phyloP scores from a whole-genome alignment of 2,888 invertebrate genomes.

The Eupithecia vulgata region DNA sequence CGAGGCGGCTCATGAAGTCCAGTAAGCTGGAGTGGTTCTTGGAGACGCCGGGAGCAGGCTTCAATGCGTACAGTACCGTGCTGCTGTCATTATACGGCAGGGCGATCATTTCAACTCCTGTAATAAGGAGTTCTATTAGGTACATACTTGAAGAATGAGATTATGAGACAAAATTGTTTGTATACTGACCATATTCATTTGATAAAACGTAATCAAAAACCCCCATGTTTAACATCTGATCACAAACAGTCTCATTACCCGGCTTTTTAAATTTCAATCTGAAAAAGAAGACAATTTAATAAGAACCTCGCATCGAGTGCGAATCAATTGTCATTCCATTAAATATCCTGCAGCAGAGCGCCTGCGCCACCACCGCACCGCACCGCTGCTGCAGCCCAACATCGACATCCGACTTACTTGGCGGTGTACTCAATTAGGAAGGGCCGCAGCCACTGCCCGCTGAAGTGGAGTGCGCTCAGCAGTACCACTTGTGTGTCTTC shows the following conservation, averaged over 20 bases:
- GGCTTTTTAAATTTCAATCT: conserved; percentile 83
- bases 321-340: background rate
- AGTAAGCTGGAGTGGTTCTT: conserved; percentile 66
- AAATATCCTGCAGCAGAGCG: background rate
- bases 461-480: conserved; percentile 88
- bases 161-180: background rate
- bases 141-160: background rate
- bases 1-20: conserved; percentile 76
- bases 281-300: conserved; percentile 31
- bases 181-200: conserved; percentile 58
- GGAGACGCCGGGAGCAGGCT: conserved; percentile 75
- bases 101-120: conserved; percentile 86
- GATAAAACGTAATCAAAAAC: conserved; percentile 62
- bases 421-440: conserved; percentile 83
- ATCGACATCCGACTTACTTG: conserved; percentile 69
- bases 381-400: background rate
- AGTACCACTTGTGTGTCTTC: conserved; percentile 84
- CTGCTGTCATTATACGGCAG: conserved; percentile 88
- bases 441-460: conserved; percentile 87
- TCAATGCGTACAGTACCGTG: conserved; percentile 86
- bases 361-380: no score
- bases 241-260: conserved; percentile 70
- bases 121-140: conserved; percentile 36
- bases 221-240: conserved; percentile 87
- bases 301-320: background rate